A percentile compares a stretch with the other conserved stretches of the same genome.
These are phyloP conservation scores for Drosophila borealis DNA, from an alignment of 2,888 invertebrate species.

Conservation along the genomic window DNA sequence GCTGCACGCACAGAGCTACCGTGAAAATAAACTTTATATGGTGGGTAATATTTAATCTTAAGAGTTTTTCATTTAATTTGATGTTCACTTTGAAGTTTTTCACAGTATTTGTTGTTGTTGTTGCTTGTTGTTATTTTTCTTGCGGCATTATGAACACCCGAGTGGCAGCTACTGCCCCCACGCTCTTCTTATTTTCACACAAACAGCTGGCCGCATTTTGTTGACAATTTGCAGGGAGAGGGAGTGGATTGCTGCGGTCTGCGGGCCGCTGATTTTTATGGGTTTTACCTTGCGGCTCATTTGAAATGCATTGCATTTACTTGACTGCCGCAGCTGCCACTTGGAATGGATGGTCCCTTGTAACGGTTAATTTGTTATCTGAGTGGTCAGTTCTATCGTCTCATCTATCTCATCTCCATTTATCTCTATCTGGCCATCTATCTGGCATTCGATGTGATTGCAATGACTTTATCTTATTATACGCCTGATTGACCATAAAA, in stretches of 20 bases:
- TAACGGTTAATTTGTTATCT: conserved; percentile 43
- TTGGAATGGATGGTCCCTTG: conserved; percentile 6
- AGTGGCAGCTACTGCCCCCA: conserved; percentile 9
- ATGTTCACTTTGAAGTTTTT: conserved; percentile 56
- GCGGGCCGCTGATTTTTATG: background rate
- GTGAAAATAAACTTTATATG: conserved; percentile 26
- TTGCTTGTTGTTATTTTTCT: conserved; percentile 27
- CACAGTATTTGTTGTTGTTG: conserved; percentile 23
- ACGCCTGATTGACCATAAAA: conserved; percentile 71
- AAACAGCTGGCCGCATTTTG: conserved; percentile 13
- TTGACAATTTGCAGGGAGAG: conserved; percentile 13
- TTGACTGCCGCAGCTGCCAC: background rate
- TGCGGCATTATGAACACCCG: conserved; percentile 48
- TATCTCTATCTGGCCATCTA: conserved; percentile 1
- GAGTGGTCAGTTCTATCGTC: conserved; percentile 19
- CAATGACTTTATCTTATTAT: conserved; percentile 72
- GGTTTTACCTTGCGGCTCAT: conserved; percentile 37
- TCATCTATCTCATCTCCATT: conserved; percentile 15
- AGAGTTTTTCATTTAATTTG: conserved; percentile 52
- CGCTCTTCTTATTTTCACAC: background rate
- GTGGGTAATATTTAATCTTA: conserved; percentile 52
- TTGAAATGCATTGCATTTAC: conserved; percentile 62
- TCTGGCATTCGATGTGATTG: conserved; percentile 41
- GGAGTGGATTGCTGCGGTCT: background rate
- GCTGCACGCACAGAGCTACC: conserved; percentile 1